Base-by-base conservation (phyloP, 2,888 invertebrate genomes). In the Osmoderma eremita region DNA sequence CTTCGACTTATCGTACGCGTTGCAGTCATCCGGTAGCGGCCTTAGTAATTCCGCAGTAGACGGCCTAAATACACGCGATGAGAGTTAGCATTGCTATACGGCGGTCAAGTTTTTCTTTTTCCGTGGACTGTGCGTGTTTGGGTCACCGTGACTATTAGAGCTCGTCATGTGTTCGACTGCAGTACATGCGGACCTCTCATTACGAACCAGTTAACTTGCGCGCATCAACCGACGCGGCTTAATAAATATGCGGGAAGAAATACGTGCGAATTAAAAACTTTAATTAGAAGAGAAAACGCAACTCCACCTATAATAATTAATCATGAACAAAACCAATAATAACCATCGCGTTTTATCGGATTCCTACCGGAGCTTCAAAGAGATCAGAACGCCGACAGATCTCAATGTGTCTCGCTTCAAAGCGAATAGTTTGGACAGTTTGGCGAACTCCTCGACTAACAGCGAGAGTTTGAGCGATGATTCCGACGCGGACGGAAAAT, bases 391-490 rank as follows among this genome's bases (percentile, higher is more conserved):
- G 10, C 67, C 63, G 13, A 64, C 58, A 1, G 67, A 67, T 6
- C n/a, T 67, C 10, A 65, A 58, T 39, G 49, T 58, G 36, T 38
- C 56, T n/a, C 24, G 63, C 15, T 78, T 74, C 70, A 76, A 78
- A 63, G 85, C 88, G 1, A 86, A 88, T 51, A 90, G 89, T 1
- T 80, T 90, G 56, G 90, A 90, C 78, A 89, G 89, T 70, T 83
- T 90, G 30, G 90, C 89, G 68, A 90, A 90, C 81, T 87, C 90
- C 3, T 90, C 90, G 0, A 89, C 89, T 74, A 86, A 85, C 49
- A 88, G 85, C 65, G 83, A 87, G 69, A 86, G 86, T 65, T 86
- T 86, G 22, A 87, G 86, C 73, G 88, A 87, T 38, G 88, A 88
- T 75, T 86, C 86, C 42, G 86, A 86, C 67, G 81, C 82, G 53